A percentile compares a stretch with the other conserved stretches of the same genome.
These are phyloP conservation scores for Pseudoips prasinana DNA, from an alignment of 2,888 invertebrate genomes.

Conservation along the genomic window DNA sequence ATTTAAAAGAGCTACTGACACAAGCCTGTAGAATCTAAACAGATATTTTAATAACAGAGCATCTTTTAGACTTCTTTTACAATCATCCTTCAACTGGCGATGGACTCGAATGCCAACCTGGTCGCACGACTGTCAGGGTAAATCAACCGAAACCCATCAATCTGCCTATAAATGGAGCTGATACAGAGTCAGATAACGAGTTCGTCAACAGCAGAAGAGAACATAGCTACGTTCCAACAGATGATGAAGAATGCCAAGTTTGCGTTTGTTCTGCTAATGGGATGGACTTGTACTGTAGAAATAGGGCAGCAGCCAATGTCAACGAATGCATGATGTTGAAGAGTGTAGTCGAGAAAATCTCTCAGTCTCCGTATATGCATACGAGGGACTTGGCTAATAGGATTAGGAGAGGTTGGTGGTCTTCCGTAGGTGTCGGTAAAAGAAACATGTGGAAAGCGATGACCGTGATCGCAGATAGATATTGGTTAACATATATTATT, in stretches of 20 bases:
- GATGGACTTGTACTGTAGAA: conserved; percentile 54
- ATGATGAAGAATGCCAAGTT: conserved; percentile 52
- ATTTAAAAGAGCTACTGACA: too few species aligned
- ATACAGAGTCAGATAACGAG: conserved; percentile 18
- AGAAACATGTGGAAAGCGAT: conserved; percentile 8
- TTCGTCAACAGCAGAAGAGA: conserved; percentile 23
- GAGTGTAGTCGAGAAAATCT: too few species aligned
- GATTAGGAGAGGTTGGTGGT: conserved; percentile 58
- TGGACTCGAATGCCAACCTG: conserved; percentile 56
- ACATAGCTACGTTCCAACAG: conserved; percentile 46
- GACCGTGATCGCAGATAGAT: too few species aligned
- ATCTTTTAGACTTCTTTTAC: conserved; percentile 59
- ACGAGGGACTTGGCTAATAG: conserved; percentile 42
- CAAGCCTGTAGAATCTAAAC: too few species aligned
- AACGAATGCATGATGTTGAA: conserved; percentile 62
- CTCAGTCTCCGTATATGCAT: conserved; percentile 42
- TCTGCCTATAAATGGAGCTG: not conserved
- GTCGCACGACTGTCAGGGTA: conserved; percentile 53
- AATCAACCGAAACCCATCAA: conserved; percentile 8
- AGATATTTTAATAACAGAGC: too few species aligned
- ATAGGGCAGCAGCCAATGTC: conserved; percentile 55
- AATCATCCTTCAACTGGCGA: conserved; percentile 37
- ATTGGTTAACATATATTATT: too few species aligned
- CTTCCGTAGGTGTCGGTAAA: conserved; percentile 34
- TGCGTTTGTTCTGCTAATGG: conserved; percentile 64